Percentiles rank a stretch among this genome's conserved stretches.
Evolutionary conservation across 2,888 invertebrate species (phyloP).

Genomic region (Rapana venosa): DNA sequence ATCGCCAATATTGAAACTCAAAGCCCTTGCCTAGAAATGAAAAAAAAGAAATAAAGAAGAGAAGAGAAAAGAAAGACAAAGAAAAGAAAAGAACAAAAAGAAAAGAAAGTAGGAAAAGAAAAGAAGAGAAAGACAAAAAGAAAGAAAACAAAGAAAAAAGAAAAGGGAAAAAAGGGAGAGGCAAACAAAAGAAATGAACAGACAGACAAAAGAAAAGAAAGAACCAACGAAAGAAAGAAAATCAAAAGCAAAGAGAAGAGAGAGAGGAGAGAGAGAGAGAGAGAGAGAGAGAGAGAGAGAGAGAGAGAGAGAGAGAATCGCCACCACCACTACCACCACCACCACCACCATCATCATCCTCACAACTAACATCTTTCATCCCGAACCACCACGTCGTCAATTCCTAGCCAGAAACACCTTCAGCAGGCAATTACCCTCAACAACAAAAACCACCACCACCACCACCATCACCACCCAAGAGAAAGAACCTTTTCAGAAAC

Average conservation of each 20-base stretch:
- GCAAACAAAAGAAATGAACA: not conserved
- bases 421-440: too few species aligned
- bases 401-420: too few species aligned
- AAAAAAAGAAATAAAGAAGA: not conserved
- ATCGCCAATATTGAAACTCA: too few species aligned
- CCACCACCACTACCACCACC: too few species aligned
- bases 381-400: too few species aligned
- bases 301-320: not conserved
- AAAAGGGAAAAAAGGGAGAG: not conserved
- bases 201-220: not conserved
- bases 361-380: too few species aligned
- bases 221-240: not conserved
- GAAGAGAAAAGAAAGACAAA: not conserved
- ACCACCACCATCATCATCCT: too few species aligned
- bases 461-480: too few species aligned
- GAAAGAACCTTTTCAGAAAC: too few species aligned
- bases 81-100: not conserved
- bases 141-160: not conserved
- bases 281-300: not conserved
- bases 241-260: not conserved
- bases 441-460: too few species aligned
- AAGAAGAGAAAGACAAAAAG: not conserved
- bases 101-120: not conserved
- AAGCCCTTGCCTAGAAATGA: too few species aligned
- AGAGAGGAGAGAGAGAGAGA: not conserved